Evolutionary conservation across 1,140 invertebrate genomes (phyloP), one percentile per base, ranked within the genome.

Genomic region (Chrysomallon squamiferum): DNA sequence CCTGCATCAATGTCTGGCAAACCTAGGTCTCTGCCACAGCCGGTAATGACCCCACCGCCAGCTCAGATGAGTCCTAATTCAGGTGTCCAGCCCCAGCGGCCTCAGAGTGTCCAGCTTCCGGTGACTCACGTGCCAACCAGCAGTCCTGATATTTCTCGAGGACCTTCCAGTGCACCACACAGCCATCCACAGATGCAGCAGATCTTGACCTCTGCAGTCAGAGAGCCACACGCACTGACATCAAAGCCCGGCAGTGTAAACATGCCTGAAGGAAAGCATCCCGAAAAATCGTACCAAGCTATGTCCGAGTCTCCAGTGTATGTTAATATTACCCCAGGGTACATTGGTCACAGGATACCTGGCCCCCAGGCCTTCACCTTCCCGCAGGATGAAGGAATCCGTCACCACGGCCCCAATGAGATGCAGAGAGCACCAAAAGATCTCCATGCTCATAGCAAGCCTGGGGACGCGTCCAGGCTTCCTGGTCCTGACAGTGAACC

Each of bases 131-230:
- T 30, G 11, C 52, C 52, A 27, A 50, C 38, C 9, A 59, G 56
- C 35, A 25, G 35, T 49, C 58, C 52, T 11, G 35, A 43, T 45
- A 59, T 52, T 1, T 25, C 45, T 4, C 75, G 77, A 47, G 68
- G 73, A 56, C 73, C 70, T 33, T 73, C 72, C 49, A 78, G 74
- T 72, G 72, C 70, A 13, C 35, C 35, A 7, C 73, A 73, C 66
- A 73, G 50, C 45, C 50, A 54, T 54, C 22, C 29, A 15, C 50
- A 54, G 25, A 27, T 54, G 22, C 69, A 72, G 27, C 57, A 60
- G 27, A 30, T 52, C 22, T 13, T 62, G 32, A 54, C 47, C 18
- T 58, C 29, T 49, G 64, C 57, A 13, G 11, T 22, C 35, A 52
- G 38, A 38, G 62, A 69, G 2, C 50, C 54, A 5, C 32, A 54